Conservation (phyloP, 2,888 invertebrate species). For the Oscheius myriophilus region DNA sequence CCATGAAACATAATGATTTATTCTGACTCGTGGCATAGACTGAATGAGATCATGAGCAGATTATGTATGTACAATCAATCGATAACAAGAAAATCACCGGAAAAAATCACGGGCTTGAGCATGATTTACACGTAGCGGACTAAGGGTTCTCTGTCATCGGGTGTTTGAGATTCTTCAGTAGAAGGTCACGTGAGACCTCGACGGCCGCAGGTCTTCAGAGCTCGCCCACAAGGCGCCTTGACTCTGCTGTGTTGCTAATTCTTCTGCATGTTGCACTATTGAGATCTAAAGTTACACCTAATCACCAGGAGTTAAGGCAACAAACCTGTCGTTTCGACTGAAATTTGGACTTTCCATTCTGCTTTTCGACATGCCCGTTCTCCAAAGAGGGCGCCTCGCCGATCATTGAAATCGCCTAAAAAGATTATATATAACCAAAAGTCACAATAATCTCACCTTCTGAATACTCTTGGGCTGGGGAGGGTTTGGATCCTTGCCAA, state of each 20-base stretch:
- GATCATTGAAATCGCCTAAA: slow-evolving; percentile 28
- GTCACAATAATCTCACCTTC: background rate
- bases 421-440: background rate
- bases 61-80: too few relatives aligned
- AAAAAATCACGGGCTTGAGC: too few relatives aligned
- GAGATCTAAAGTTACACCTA: slow-evolving; percentile 12
- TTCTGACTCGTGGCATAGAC: too few relatives aligned
- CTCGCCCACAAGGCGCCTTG: slow-evolving; percentile 25
- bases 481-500: slow-evolving; percentile 22
- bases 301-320: background rate
- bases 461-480: slow-evolving; percentile 16
- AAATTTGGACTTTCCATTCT: slow-evolving; percentile 6
- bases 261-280: slow-evolving; percentile 29
- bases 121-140: too few relatives aligned
- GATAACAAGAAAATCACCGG: too few relatives aligned
- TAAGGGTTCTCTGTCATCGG: too few relatives aligned
- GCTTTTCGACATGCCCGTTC: background rate
- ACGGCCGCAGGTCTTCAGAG: slow-evolving; percentile 19
- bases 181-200: slow-evolving; percentile 8
- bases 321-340: slow-evolving; percentile 7
- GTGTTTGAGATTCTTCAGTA: background rate
- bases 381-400: slow-evolving; percentile 18
- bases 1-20: too few relatives aligned
- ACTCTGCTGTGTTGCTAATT: slow-evolving; percentile 11
- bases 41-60: too few relatives aligned